Evolutionary conservation across 1,140 invertebrate species (phyloP), one percentile per base, ranked within the genome.

Genomic region (Penaeus chinensis): DNA sequence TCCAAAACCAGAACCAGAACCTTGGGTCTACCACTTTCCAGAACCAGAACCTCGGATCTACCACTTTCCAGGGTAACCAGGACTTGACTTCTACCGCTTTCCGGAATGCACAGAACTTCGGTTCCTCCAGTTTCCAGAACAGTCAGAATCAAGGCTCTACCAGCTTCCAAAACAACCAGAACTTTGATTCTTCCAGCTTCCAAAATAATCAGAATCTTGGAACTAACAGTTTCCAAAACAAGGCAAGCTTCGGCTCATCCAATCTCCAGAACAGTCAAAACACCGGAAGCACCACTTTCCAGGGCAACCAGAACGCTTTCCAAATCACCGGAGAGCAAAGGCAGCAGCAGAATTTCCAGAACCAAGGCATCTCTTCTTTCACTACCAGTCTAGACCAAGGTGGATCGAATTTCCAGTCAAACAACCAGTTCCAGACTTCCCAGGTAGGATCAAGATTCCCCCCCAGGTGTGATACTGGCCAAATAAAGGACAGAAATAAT

Each of bases 371-470:
- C 54, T 27, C n/a, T 8, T 22, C 54, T 61, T 27, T 61, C n/a
- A 7, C 27, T 24, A 24, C 54, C 27, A 61, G 47, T 19, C 54
- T 60, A n/a, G 54, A 54, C 16, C 54, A 54, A 54, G 10, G 54
- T 16, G 54, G 10, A 16, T 54, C 54, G 11, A 54, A 54, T 54
- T 54, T 54, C 54, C 54, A 54, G 16, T 54, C 54, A 54, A 54
- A 54, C 16, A 54, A 54, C 54, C 78, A 80, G 22, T 61, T 60
- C 71, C 71, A 74, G 71, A 74, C 71, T 37, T 74, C 71, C 42
- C 27, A 74, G 71, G 71, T 27, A 24, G 42, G 71, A 74, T 71
- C n/a, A 27, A 27, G 8, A 27, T 37, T 37, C 5, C 18, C 69
- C 11, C 11, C 32, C 24, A 54, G 8, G 16, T 16, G 5, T 74